Conservation (phyloP, 2,797 vertebrate species). For the Chaenodraco wilsoni region DNA sequence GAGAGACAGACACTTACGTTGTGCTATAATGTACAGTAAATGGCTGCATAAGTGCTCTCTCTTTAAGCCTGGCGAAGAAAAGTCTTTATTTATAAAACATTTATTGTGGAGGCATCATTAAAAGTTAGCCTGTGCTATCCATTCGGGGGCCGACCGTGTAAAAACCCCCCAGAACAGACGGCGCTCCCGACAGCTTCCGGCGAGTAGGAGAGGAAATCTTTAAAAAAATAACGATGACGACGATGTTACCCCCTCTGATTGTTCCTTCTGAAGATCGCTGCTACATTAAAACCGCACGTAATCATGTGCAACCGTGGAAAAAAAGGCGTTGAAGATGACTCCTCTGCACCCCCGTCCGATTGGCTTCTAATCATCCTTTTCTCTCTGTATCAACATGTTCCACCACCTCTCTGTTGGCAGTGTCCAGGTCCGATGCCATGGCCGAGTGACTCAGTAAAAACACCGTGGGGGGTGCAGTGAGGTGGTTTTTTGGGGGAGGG, state of each 20-base stretch:
- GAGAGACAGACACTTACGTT: constrained; percentile 69
- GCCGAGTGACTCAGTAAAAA: constrained; percentile 83
- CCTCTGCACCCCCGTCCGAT: constrained; percentile 69
- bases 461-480: constrained; percentile 77
- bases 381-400: constrained; percentile 62
- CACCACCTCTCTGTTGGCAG: constrained; percentile 78
- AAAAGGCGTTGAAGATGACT: constrained; percentile 78
- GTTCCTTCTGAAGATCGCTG: constrained; percentile 75
- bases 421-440: constrained; percentile 84
- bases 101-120: constrained; percentile 74
- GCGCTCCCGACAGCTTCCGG: constrained; percentile 52
- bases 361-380: constrained; percentile 32
- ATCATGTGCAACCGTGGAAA: constrained; percentile 76
- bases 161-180: constrained; percentile 46
- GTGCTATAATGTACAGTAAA: constrained; percentile 82
- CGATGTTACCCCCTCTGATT: constrained; percentile 60
- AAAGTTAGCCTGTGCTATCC: constrained; percentile 81
- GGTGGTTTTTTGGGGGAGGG: constrained; percentile 64
- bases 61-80: constrained; percentile 62
- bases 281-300: constrained; percentile 86
- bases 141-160: constrained; percentile 55
- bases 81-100: constrained; percentile 41
- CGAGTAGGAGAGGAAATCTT: constrained; percentile 59
- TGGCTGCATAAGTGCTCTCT: constrained; percentile 82
- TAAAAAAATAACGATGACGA: constrained; percentile 63